Evolutionary conservation across 2,113 vertebrate genomes (phyloP).

Genomic region (Megaceryle torquata): DNA sequence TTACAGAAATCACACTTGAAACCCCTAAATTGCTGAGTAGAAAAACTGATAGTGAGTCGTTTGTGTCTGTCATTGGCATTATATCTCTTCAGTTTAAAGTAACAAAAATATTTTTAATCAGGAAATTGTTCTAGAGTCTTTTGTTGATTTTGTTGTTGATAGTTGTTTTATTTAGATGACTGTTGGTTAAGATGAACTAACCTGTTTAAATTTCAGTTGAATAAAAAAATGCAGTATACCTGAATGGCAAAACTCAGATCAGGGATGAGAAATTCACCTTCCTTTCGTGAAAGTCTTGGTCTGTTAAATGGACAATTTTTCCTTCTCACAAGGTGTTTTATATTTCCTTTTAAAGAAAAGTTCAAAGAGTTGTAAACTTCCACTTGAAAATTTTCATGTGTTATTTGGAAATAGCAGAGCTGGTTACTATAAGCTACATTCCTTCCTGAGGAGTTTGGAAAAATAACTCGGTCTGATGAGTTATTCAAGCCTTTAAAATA

Average conservation of each 20-base stretch:
- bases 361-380: neutral
- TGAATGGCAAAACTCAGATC: neutral
- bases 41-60: neutral
- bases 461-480: neutral
- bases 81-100: neutral
- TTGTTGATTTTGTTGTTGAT: neutral
- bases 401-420: neutral
- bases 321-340: neutral
- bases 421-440: neutral
- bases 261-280: neutral
- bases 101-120: neutral
- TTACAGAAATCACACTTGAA: slow-evolving; percentile 1
- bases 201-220: neutral
- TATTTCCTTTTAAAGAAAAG: neutral
- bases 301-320: neutral
- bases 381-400: neutral
- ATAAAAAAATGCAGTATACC: neutral
- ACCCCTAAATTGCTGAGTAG: neutral
- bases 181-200: neutral
- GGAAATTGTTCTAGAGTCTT: neutral
- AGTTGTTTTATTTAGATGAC: neutral
- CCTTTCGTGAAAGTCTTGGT: neutral
- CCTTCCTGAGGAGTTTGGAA: neutral
- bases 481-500: slow-evolving; percentile 7
- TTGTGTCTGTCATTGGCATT: neutral